Evolutionary conservation across 2,797 vertebrate genomes (phyloP).

Genomic region (Eremophila alpestris): DNA sequence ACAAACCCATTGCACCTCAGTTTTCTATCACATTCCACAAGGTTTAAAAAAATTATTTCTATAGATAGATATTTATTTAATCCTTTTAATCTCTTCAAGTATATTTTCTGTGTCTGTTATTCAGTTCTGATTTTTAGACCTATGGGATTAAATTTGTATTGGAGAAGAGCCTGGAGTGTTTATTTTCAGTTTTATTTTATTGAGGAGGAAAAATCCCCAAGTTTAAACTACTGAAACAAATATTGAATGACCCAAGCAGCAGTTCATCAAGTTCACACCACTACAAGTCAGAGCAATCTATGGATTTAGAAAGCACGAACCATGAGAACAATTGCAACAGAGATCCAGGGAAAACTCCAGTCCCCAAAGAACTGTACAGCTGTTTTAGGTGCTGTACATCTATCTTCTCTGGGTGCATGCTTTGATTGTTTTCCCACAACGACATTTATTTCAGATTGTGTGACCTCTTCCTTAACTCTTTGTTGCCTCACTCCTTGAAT

Average conservation of each 20-base stretch:
- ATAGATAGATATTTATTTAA: not conserved
- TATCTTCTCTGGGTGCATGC: not conserved
- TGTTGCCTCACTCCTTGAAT: not conserved
- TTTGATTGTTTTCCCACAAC: constrained; percentile 39
- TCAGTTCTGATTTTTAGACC: not conserved
- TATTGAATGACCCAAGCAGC: not conserved
- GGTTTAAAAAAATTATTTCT: not conserved
- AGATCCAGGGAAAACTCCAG: not conserved
- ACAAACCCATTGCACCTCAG: not conserved
- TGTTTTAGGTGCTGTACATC: not conserved
- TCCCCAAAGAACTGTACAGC: constrained; percentile 9
- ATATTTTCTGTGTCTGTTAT: not conserved
- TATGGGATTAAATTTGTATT: not conserved
- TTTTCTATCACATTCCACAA: not conserved
- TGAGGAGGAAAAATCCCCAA: accelerated
- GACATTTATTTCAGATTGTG: constrained; percentile 48
- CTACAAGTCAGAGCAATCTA: not conserved
- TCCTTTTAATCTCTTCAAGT: not conserved
- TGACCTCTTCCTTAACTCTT: constrained; percentile 26
- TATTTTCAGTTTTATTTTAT: not conserved
- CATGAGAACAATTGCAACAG: constrained; percentile 24
- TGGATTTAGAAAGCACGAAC: constrained; percentile 16
- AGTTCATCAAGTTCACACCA: constrained; percentile 26
- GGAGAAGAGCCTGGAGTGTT: not conserved
- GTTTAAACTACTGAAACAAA: constrained; percentile 8